These are phyloP conservation scores for Malacosoma neustria DNA, from an alignment of 2,888 invertebrate genomes.

Conservation along the genomic window DNA sequence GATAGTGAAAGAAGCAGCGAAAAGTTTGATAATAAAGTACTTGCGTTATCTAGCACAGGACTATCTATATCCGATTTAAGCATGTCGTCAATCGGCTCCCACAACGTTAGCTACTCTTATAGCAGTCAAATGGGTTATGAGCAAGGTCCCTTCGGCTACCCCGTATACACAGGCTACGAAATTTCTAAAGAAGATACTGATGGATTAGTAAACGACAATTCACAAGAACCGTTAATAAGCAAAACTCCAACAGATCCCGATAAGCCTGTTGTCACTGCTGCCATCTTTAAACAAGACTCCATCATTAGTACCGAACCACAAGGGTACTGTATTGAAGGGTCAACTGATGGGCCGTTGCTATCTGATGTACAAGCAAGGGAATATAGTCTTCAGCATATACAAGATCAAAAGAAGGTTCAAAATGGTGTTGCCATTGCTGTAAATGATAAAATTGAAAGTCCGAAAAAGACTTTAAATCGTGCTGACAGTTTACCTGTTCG, in stretches of 20 bases:
- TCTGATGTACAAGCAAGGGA: slow-evolving; percentile 69
- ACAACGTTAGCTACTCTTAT: slow-evolving; percentile 85
- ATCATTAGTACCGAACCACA: slow-evolving; percentile 62
- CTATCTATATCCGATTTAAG: slow-evolving; percentile 88
- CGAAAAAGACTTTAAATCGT: slow-evolving; percentile 63
- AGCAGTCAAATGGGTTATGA: slow-evolving; percentile 87
- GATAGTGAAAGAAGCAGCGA: slow-evolving; percentile 43
- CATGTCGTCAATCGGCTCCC: slow-evolving; percentile 80
- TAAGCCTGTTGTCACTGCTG: slow-evolving; percentile 82
- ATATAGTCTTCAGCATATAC: slow-evolving; percentile 54
- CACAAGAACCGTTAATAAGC: slow-evolving; percentile 63
- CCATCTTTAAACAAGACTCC: slow-evolving; percentile 79
- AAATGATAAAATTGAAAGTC: slow-evolving; percentile 46
- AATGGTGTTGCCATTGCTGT: slow-evolving; percentile 52
- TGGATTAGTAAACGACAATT: slow-evolving; percentile 51
- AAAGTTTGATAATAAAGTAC: slow-evolving; percentile 52
- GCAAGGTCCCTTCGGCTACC: slow-evolving; percentile 82
- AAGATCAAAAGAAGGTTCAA: slow-evolving; percentile 54
- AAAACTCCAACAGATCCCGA: slow-evolving; percentile 67
- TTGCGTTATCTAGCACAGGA: slow-evolving; percentile 80
- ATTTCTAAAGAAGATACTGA: slow-evolving; percentile 49
- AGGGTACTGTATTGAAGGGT: slow-evolving; percentile 66
- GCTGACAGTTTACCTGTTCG: slow-evolving; percentile 73
- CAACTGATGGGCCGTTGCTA: slow-evolving; percentile 62
- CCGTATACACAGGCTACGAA: slow-evolving; percentile 76